Percentiles rank a stretch among this genome's conserved stretches.
phyloP scores from a whole-genome alignment of 2,888 invertebrate species.

The Gonocerus acuteangulatus region DNA sequence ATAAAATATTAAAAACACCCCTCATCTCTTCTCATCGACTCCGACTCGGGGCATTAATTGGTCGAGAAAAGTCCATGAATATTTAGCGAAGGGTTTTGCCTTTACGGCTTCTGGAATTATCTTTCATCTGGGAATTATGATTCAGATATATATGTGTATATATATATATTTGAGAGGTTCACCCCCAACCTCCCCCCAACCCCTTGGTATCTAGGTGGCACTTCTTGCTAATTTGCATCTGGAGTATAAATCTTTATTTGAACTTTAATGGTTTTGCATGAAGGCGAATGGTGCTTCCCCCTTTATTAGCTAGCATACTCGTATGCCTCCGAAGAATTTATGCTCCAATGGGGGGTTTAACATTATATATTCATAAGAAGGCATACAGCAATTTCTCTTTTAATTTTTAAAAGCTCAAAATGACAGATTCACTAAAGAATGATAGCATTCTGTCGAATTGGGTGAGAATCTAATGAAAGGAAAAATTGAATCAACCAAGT shows the following conservation, averaged over 20 bases:
- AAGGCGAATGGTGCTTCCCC: neutral
- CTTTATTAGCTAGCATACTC: too few relatives aligned
- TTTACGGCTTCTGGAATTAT: neutral
- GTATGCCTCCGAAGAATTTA: too few relatives aligned
- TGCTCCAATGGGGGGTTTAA: too few relatives aligned
- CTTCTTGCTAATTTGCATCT: neutral
- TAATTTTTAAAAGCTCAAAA: too few relatives aligned
- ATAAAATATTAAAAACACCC: neutral
- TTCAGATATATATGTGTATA: neutral
- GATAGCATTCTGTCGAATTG: too few relatives aligned
- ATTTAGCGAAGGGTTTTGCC: neutral
- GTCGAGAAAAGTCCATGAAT: neutral
- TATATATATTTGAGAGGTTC: neutral
- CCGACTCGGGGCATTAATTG: neutral
- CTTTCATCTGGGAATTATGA: slow-evolving; percentile 1
- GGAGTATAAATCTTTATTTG: neutral
- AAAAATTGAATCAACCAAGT: too few relatives aligned
- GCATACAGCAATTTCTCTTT: too few relatives aligned
- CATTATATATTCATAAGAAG: too few relatives aligned
- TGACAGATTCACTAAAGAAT: too few relatives aligned
- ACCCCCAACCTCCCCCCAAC: neutral
- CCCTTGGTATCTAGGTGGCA: neutral
- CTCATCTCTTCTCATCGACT: neutral
- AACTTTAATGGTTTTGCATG: neutral
- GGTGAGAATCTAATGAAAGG: too few relatives aligned